These are phyloP conservation scores for Acronicta alni DNA, from an alignment of 2,888 invertebrate genomes.

Conservation along the genomic window DNA sequence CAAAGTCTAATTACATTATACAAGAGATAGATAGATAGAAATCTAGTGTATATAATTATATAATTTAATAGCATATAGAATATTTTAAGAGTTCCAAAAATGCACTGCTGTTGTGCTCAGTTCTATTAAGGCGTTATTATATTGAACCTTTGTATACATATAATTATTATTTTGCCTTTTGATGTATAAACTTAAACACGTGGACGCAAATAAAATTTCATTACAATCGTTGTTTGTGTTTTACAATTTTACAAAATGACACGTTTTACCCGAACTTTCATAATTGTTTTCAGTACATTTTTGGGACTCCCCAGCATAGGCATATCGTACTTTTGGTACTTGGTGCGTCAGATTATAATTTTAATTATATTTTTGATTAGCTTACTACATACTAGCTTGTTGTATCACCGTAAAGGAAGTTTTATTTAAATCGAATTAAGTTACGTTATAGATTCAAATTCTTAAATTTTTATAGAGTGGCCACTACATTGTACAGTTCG, in stretches of 20 bases:
- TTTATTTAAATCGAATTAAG: constrained; percentile 70
- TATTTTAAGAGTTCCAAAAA: constrained; percentile 58
- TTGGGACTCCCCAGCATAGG: constrained; percentile 59
- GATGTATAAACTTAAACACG: not conserved
- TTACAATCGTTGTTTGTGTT: not conserved
- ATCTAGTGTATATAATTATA: constrained; percentile 82
- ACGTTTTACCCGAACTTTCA: not conserved
- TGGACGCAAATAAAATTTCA: not conserved
- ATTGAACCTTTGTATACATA: not conserved
- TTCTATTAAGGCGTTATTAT: not conserved
- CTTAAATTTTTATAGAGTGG: constrained; percentile 76
- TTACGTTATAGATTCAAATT: constrained; percentile 55
- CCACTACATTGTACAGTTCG: constrained; percentile 77
- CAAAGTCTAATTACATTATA: constrained; percentile 82
- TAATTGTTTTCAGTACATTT: constrained; percentile 18
- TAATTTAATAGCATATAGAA: constrained; percentile 71
- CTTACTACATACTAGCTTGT: constrained; percentile 70
- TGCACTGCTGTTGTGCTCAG: constrained; percentile 21
- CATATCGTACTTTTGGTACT: constrained; percentile 71
- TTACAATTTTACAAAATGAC: not conserved
- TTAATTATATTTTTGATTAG: constrained; percentile 67
- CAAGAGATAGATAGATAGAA: constrained; percentile 85
- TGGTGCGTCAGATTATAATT: constrained; percentile 76
- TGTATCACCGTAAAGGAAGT: constrained; percentile 66
- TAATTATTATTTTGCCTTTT: not conserved